Conservation (phyloP, 2,888 invertebrate species). For the Yponomeuta malinellus region DNA sequence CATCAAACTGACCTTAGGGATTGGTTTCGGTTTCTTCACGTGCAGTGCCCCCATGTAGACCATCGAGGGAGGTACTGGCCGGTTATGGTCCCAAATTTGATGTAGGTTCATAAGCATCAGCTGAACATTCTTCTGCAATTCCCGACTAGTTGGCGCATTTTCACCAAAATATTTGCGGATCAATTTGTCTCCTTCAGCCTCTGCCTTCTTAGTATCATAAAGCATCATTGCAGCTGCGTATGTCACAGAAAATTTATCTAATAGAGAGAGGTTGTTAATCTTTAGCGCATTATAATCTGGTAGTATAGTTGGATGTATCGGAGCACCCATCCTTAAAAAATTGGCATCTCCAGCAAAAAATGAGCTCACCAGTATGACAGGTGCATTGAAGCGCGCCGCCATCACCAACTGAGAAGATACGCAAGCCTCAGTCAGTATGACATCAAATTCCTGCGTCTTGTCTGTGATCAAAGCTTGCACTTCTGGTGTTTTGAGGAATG, state of each 20-base stretch:
- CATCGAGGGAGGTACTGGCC: slow-evolving; percentile 14
- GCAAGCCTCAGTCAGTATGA: slow-evolving; percentile 7
- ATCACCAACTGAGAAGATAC: not conserved
- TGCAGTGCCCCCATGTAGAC: slow-evolving; percentile 16
- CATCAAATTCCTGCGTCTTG: slow-evolving; percentile 13
- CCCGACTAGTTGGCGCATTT: not conserved
- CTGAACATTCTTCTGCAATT: slow-evolving; percentile 9
- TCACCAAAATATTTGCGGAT: slow-evolving; percentile 11
- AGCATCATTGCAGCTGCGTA: not conserved
- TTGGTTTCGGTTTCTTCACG: slow-evolving; percentile 12
- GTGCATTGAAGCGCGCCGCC: slow-evolving; percentile 9
- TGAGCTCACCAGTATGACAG: slow-evolving; percentile 13
- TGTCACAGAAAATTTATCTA: not conserved
- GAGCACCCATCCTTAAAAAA: not conserved
- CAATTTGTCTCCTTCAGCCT: not conserved
- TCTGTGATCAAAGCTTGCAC: not conserved
- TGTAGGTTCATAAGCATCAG: slow-evolving; percentile 16
- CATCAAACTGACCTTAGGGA: slow-evolving; percentile 5
- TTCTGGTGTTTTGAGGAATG: no score
- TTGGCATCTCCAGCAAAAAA: slow-evolving; percentile 5
- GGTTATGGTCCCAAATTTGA: slow-evolving; percentile 16
- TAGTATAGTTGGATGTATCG: slow-evolving; percentile 3
- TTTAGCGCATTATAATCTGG: slow-evolving; percentile 2
- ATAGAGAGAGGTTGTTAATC: slow-evolving; percentile 1
- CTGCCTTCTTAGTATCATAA: not conserved